Conservation (phyloP, 2,888 invertebrate species). For the Lapara coniferarum region DNA sequence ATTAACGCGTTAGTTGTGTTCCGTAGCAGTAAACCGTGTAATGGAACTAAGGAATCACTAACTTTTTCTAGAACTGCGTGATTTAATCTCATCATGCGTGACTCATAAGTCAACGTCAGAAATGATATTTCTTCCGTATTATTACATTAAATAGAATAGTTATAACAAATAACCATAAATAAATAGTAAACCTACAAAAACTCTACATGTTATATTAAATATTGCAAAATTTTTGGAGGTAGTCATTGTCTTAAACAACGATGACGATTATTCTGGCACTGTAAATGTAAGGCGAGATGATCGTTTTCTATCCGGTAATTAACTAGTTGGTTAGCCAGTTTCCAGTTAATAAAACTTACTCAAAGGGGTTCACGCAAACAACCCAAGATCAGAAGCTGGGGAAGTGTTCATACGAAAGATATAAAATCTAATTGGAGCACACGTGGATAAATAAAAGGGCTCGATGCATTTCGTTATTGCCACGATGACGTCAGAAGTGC, state of each 20-base stretch:
- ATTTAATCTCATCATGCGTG: neutral
- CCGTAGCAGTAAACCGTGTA: neutral
- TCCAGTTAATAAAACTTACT: neutral
- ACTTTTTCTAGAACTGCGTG: neutral
- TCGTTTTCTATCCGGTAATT: no score
- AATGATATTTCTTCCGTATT: neutral
- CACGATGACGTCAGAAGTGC: conserved; percentile 72
- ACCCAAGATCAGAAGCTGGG: neutral
- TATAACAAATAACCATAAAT: neutral
- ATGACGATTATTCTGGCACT: neutral
- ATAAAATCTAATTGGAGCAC: conserved; percentile 57
- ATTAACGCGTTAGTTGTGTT: conserved; percentile 29
- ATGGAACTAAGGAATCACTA: neutral
- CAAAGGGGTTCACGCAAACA: neutral
- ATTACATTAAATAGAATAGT: neutral
- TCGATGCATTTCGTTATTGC: conserved; percentile 59
- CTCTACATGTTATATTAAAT: no score
- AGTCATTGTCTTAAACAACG: neutral
- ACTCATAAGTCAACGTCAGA: neutral
- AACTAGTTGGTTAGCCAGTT: no score
- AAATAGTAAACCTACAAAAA: neutral
- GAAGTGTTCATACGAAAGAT: conserved; percentile 35
- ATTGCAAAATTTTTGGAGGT: no score
- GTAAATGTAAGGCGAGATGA: no score
- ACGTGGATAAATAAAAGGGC: conserved; percentile 62